These are phyloP conservation scores for Aricia agestis DNA, from an alignment of 1,140 invertebrate genomes.

Conservation along the genomic window DNA sequence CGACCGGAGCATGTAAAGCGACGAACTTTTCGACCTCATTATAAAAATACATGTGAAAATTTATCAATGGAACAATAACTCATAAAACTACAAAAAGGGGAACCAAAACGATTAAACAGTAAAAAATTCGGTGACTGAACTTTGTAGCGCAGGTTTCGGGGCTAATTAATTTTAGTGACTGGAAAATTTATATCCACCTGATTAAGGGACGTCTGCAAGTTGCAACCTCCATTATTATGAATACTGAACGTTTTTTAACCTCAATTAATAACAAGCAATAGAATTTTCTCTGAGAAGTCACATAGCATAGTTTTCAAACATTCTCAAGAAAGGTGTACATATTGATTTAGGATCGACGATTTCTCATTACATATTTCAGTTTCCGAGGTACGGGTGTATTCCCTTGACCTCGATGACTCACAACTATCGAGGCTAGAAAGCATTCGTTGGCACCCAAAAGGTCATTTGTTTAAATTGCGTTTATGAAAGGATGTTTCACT, in stretches of 20 bases:
- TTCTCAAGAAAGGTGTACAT: neutral
- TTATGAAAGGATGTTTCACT: constrained; percentile 61
- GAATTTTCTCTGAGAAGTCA: neutral
- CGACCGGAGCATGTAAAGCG: neutral
- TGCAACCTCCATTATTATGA: neutral
- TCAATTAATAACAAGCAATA: neutral
- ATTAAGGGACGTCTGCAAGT: neutral
- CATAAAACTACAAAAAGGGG: constrained; percentile 30
- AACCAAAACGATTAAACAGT: constrained; percentile 7
- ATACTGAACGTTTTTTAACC: neutral
- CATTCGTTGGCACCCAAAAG: constrained; percentile 39
- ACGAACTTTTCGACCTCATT: constrained; percentile 6
- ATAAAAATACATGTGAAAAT: constrained; percentile 32
- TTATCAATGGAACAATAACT: constrained; percentile 36
- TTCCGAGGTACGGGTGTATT: constrained; percentile 30
- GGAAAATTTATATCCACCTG: neutral
- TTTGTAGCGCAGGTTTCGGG: neutral
- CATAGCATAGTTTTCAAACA: neutral
- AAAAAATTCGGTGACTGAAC: constrained; percentile 8
- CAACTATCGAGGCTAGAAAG: constrained; percentile 34
- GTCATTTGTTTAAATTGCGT: constrained; percentile 48
- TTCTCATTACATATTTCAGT: constrained; percentile 16
- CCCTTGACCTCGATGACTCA: constrained; percentile 49
- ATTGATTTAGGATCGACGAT: constrained; percentile 9
- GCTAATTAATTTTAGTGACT: neutral